Evolutionary conservation across 1,140 invertebrate genomes (phyloP), one percentile per base, ranked within the genome.

Genomic region (Drosophila tsacasi): DNA sequence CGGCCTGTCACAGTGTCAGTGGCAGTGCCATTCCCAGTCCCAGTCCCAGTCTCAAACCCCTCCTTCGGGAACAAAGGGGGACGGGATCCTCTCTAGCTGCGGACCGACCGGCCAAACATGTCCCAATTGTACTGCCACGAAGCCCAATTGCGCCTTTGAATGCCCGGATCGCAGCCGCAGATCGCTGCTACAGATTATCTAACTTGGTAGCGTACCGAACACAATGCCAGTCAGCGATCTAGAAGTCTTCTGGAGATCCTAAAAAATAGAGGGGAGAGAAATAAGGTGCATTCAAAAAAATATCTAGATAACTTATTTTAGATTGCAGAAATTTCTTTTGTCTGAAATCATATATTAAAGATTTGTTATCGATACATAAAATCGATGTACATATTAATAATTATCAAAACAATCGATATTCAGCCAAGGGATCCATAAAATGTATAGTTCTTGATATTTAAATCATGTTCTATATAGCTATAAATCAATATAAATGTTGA

Each of bases 61-160:
- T 19, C 23, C 44, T 35, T 23, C 23, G 15, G 5, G 30, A 5
- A 35, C 1, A 19, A 23, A n/a, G 21, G 30, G 55, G 44, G 12
- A 32, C 21, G 27, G 60, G 23, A 40, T 66, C 46, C 35, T 62
- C 63, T 66, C 39, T 44, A 30, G 63, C 35, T 46, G 32, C n/a
- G n/a, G 21, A 30, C 67, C 69, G 46, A 73, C 69, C 37, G 44
- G 55, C 46, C 71, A 73, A 73, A 73, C 71, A 61, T 74, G 71
- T 74, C 67, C 67, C 54, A 73, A 73, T 73, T 73, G 71, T 73
- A 44, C 50, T 50, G 71, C 54, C 54, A 57, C 54, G 32, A 39
- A 55, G 21, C 35, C 54, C 54, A 55, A 57, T 57, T 72, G 67
- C 50, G 52, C 68, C 68, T 47, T 71, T 49, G 42, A 73, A n/a